Percentiles rank a stretch among this genome's conserved stretches.
Evolutionary conservation across 2,797 vertebrate genomes (phyloP).

Genomic region (Urocyon cinereoargenteus): DNA sequence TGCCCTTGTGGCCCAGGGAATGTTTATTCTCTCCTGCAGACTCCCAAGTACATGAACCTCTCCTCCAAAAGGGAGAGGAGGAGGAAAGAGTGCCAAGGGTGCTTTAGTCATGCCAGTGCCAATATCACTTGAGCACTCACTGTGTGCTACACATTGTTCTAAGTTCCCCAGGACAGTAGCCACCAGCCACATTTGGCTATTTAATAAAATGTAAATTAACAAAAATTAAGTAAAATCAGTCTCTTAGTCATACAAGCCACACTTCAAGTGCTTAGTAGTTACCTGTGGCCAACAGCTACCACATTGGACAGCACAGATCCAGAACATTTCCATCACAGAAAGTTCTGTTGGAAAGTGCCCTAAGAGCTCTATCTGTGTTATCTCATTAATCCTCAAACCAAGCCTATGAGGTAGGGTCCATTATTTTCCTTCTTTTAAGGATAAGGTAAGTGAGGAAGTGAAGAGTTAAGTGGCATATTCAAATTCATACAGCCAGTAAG

Average conservation of each 20-base stretch:
- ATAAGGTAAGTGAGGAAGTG: not conserved
- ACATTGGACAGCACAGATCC: not conserved
- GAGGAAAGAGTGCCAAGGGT: not conserved
- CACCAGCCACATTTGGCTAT: not conserved
- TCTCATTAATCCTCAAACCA: not conserved
- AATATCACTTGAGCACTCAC: not conserved
- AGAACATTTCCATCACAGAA: not conserved
- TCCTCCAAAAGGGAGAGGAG: not conserved
- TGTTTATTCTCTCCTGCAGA: not conserved
- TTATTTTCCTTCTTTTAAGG: slow-evolving; percentile 14
- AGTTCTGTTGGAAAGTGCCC: not conserved
- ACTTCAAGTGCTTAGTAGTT: not conserved
- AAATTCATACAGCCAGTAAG: not conserved
- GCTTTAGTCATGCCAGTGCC: not conserved
- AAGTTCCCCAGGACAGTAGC: not conserved
- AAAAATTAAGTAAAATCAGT: slow-evolving; percentile 31
- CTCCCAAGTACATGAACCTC: not conserved
- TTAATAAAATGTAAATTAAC: not conserved
- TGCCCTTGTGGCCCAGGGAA: not conserved
- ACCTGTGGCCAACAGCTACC: not conserved
- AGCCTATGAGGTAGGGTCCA: not conserved
- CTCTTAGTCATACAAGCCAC: not conserved
- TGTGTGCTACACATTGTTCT: not conserved
- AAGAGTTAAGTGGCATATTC: not conserved
- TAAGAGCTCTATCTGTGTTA: not conserved